Base-by-base conservation (phyloP, 2,888 invertebrate genomes). In the Lithosia quadra region DNA sequence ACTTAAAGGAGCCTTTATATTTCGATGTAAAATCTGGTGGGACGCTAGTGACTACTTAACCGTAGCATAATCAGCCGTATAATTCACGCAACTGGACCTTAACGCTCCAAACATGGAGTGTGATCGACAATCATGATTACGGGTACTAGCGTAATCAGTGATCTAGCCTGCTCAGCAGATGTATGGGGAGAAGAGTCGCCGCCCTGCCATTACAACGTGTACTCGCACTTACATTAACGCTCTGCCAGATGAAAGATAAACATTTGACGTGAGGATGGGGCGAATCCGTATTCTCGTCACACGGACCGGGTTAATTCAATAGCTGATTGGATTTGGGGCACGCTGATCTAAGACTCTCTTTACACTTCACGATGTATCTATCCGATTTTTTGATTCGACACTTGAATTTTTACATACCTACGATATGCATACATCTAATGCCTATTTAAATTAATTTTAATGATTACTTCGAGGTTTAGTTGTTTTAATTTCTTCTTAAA, bases 301-400 rank as follows among this genome's bases (percentile, higher is more conserved):
- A 93, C 91, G 88, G 92, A 88, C 91, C 87, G 91, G 91, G 93
- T 92, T 94, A 94, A 94, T 95, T 94, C 94, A 94, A 94, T 94
- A 93, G 93, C 92, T 94, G 94, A 95, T 94, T 94, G 94, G 94
- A 94, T 94, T 95, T 94, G 93, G 92, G 92, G 88, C 90, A 89
- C 89, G 89, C 89, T 90, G 92, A 91, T 92, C 91, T 90, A 85
- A 82, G 83, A 80, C 83, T 77, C 81, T 79, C 81, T 91, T 92
- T 91, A 92, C 82, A 89, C 71, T 77, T 76, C 74, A 84, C 91
- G 92, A 86, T 13, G 10, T 28, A 28, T 82, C 61, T 24, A 67
- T 70, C 65, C 71, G 71, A 72, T 67, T 71, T 69, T 62, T 67
- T 78, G 74, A 78, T 79, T 74, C 24, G 8, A 21, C 24, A 24